Evolutionary conservation across 2,888 invertebrate species (phyloP).

Genomic region (Tridacna gigas): DNA sequence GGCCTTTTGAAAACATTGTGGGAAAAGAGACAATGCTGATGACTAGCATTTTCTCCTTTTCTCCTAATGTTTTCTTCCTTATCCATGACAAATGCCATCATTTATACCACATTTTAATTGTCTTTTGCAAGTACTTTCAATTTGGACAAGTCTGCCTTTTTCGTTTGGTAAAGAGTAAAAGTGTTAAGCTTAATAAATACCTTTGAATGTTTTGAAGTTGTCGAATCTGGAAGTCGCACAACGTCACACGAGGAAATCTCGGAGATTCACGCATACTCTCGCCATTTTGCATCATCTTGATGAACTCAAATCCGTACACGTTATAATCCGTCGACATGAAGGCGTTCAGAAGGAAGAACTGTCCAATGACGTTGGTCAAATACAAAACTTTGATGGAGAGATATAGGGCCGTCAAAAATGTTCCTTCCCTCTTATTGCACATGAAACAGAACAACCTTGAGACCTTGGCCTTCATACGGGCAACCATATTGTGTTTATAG

Average conservation of each 20-base stretch:
- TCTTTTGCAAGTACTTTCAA: no score
- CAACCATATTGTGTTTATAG: slow-evolving; percentile 76
- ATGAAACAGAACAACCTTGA: slow-evolving; percentile 75
- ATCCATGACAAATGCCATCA: no score
- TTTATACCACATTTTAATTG: no score
- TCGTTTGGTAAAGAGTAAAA: no score
- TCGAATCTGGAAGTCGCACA: slow-evolving; percentile 81
- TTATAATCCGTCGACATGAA: slow-evolving; percentile 81
- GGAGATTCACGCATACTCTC: slow-evolving; percentile 68
- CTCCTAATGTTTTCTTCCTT: no score
- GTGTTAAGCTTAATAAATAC: slow-evolving; percentile 19
- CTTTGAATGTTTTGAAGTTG: slow-evolving; percentile 79
- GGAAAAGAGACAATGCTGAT: no score
- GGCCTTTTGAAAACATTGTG: no score
- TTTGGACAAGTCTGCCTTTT: no score
- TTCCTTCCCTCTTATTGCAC: slow-evolving; percentile 79
- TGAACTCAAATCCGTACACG: slow-evolving; percentile 78
- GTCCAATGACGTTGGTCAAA: slow-evolving; percentile 76
- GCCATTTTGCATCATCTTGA: slow-evolving; percentile 60
- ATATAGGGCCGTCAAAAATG: slow-evolving; percentile 78
- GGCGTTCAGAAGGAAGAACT: slow-evolving; percentile 80
- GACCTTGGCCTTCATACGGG: slow-evolving; percentile 72
- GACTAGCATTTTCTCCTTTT: no score
- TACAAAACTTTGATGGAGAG: slow-evolving; percentile 77
- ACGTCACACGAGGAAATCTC: slow-evolving; percentile 76